Percentiles rank a stretch among this genome's conserved stretches.
These are phyloP conservation scores for Malurus splendens DNA, from an alignment of 2,797 vertebrate genomes.

Conservation along the genomic window DNA sequence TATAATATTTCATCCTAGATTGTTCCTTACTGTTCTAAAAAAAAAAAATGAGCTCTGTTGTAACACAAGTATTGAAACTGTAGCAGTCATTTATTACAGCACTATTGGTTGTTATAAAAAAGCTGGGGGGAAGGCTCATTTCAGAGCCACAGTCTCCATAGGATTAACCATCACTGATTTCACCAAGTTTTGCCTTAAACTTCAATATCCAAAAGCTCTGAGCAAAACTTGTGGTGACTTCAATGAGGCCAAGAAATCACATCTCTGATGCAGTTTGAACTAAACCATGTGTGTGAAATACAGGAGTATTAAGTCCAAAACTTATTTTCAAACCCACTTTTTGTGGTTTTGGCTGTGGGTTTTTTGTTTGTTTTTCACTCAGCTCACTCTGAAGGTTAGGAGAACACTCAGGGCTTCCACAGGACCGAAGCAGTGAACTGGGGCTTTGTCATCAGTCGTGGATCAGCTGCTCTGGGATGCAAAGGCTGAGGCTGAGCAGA, in stretches of 20 bases:
- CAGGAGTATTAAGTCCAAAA: not conserved
- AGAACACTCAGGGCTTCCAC: not conserved
- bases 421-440: not conserved
- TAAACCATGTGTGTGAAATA: not conserved
- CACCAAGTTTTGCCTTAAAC: not conserved
- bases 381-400: not conserved
- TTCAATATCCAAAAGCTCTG: fast-evolving
- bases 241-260: not conserved
- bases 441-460: not conserved
- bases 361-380: not conserved
- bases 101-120: not conserved
- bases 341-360: fast-evolving
- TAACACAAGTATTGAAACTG: not conserved
- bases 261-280: not conserved
- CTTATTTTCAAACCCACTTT: not conserved
- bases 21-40: not conserved
- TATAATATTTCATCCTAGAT: not conserved
- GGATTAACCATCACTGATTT: not conserved
- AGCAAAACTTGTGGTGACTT: not conserved
- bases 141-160: not conserved
- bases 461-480: not conserved
- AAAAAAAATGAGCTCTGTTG: not conserved
- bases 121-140: not conserved
- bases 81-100: not conserved
- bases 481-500: not conserved